phyloP scores from a whole-genome alignment of 1,140 invertebrate genomes.

The Drosophila rufa region DNA sequence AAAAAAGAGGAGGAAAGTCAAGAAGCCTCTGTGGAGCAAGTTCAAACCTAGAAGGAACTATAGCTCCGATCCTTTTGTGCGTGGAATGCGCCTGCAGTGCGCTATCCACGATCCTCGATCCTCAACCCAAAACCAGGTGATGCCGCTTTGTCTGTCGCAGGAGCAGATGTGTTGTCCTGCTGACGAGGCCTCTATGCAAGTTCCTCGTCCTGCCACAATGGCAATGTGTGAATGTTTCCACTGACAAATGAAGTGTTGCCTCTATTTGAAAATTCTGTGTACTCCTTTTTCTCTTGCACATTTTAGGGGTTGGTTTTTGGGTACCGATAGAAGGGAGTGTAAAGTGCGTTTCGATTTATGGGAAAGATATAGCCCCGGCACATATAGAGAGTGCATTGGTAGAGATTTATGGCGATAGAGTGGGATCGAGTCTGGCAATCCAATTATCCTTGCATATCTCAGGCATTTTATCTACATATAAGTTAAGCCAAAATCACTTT shows the following conservation, averaged over 20 bases:
- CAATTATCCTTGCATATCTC: constrained; percentile 39
- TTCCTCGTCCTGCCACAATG: constrained; percentile 56
- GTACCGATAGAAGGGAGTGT: constrained; percentile 17
- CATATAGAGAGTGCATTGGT: constrained; percentile 16
- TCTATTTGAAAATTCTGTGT: constrained; percentile 41
- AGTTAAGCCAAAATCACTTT: constrained; percentile 13
- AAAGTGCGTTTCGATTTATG: constrained; percentile 70
- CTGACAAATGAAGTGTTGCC: constrained; percentile 67
- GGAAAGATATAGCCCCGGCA: constrained; percentile 56
- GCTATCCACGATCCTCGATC: constrained; percentile 34
- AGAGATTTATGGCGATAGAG: constrained; percentile 20
- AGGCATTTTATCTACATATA: constrained; percentile 35
- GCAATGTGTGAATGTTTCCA: constrained; percentile 70
- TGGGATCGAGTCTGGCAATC: constrained; percentile 20
- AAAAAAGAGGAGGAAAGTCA: constrained; percentile 53
- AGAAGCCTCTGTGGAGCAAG: constrained; percentile 69
- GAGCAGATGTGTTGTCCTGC: constrained; percentile 66
- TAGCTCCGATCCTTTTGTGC: constrained; percentile 32
- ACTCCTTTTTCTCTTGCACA: constrained; percentile 35
- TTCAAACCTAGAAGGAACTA: constrained; percentile 22
- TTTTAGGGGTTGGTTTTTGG: constrained; percentile 64
- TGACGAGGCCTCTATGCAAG: constrained; percentile 28
- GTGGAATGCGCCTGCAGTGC: constrained; percentile 56
- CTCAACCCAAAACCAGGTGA: constrained; percentile 62
- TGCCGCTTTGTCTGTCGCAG: constrained; percentile 38